Base-by-base conservation (phyloP, 2,797 vertebrate species). In the Rachycentron canadum region DNA sequence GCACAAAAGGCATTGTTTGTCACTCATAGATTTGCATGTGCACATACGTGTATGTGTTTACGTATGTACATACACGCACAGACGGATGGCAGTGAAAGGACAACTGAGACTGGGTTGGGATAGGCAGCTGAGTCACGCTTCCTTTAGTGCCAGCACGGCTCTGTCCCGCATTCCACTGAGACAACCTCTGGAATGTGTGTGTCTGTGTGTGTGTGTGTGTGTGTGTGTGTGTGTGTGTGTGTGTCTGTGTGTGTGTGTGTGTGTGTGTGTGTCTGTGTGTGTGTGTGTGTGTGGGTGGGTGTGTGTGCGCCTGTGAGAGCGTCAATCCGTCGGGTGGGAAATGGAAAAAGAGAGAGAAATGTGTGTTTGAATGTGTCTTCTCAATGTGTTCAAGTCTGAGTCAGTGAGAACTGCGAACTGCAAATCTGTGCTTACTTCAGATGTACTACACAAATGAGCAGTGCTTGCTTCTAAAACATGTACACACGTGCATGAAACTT, bases 121-220 rank as follows among this genome's bases (percentile, higher is more conserved):
- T 89, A 90, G 78, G 91, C 92, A 89, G 91, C 91, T 89, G 93
- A 94, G 91, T 95, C 94, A 95, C 73, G 75, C 92, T 94, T 90
- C 87, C 90, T 86, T 86, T 74, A 76, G 85, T 91, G 92, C 92
- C 92, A 91, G 77, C 81, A 71, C 57, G 49, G 66, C 90, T 85
- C 84, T 68, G 89, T 93, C 91, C 89, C 91, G 94, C 93, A 95
- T 95, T 95, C 94, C 93, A 85, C 79, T 45, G 79, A 90, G 80
- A 90, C 88, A 86, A 93, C 92, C 93, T 93, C 93, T 92, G 93
- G 95, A 94, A 94, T 95, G 92, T 79, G 66, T 76, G 85, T 75
- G 78, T 58, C 61, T 58, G 57, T 59, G 61, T 64, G 28, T 4
- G 56, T 70, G 67, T 70, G 56, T 45, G 50, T 56, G 65, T 30